phyloP scores from a whole-genome alignment of 2,888 invertebrate genomes.

The Drosophila suboccidentalis region DNA sequence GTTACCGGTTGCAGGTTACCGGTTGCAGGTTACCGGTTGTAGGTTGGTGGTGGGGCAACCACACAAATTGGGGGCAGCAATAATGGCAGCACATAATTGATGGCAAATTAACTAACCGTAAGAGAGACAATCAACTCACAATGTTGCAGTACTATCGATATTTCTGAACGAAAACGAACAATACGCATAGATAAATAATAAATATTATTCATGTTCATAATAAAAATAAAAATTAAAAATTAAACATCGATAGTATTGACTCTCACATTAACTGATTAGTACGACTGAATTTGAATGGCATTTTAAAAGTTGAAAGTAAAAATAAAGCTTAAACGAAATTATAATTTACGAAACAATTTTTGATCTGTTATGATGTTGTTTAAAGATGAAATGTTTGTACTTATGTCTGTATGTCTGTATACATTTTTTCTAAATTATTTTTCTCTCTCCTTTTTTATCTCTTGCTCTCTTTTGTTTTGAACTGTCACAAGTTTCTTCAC shows the following conservation, averaged over 20 bases:
- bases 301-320: too few species aligned
- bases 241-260: neutral
- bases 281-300: neutral
- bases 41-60: neutral
- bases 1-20: too few species aligned
- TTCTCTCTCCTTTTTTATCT: too few species aligned
- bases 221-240: neutral
- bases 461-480: neutral
- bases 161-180: neutral
- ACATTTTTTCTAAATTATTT: neutral
- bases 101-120: conserved; percentile 10
- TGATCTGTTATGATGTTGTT: too few species aligned
- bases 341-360: too few species aligned
- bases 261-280: neutral
- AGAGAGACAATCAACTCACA: neutral
- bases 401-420: neutral
- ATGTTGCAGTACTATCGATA: neutral
- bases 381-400: too few species aligned
- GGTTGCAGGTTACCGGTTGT: neutral
- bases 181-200: neutral
- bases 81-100: conserved; percentile 2
- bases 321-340: too few species aligned
- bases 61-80: conserved; percentile 5
- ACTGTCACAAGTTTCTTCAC: neutral
- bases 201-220: too few species aligned